Evolutionary conservation across 2,113 vertebrate species (phyloP).

Genomic region (Anolis sagrei): DNA sequence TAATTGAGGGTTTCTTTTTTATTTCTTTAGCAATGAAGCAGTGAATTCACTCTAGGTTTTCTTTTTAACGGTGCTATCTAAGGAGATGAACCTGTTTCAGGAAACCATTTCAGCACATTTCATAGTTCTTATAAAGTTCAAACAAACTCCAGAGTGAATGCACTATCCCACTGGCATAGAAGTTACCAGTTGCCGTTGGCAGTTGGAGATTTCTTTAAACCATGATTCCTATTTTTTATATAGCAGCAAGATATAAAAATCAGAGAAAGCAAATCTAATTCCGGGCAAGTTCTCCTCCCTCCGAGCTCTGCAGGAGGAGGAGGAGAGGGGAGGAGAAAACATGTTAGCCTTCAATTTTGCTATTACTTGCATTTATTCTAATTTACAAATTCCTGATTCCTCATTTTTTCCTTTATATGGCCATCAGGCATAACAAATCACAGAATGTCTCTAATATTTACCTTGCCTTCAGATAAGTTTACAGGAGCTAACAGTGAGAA

Average conservation of each 20-base stretch:
- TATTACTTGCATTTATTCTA: background rate
- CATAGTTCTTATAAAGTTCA: no score
- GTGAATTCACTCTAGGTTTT: no score
- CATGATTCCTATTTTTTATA: background rate
- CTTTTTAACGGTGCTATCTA: no score
- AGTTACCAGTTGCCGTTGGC: no score
- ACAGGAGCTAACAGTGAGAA: background rate
- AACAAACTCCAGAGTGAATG: no score
- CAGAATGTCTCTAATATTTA: background rate
- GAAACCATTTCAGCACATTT: background rate
- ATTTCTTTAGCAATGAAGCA: no score
- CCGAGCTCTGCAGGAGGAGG: background rate
- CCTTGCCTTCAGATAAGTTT: background rate
- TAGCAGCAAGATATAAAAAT: background rate
- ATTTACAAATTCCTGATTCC: conserved; percentile 24
- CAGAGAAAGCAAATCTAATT: background rate
- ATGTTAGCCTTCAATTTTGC: background rate
- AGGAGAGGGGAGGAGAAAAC: background rate
- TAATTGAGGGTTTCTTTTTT: background rate
- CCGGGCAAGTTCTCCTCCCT: background rate
- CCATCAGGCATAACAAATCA: background rate
- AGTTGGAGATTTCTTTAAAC: background rate
- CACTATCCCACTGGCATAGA: no score
- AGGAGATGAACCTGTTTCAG: background rate
- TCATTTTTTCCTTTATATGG: background rate